A percentile compares a stretch with the other conserved stretches of the same genome.
phyloP scores from a whole-genome alignment of 2,113 vertebrate genomes.

The Chloropsis hardwickii region DNA sequence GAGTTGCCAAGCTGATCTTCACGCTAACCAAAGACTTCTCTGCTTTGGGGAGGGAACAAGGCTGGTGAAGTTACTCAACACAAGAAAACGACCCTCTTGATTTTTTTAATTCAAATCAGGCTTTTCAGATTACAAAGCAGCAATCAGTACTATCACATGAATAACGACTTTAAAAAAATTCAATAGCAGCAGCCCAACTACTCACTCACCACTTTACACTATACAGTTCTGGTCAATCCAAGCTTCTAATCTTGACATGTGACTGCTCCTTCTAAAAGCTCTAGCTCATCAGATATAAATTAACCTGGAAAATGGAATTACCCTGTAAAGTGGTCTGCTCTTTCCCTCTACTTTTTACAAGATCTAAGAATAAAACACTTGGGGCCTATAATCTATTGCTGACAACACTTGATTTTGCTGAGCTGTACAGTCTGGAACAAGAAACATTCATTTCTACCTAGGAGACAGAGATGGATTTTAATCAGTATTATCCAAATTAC shows the following conservation, averaged over 20 bases:
- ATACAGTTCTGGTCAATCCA: background rate
- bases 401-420: background rate
- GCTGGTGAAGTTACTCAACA: background rate
- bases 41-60: background rate
- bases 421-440: background rate
- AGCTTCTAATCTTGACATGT: background rate
- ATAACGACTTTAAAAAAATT: background rate
- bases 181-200: background rate
- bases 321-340: background rate
- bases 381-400: background rate
- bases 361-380: background rate
- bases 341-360: background rate
- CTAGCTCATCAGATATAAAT: background rate
- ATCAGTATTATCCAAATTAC: background rate
- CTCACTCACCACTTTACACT: background rate
- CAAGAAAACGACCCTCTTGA: background rate
- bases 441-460: background rate
- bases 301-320: background rate
- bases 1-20: background rate
- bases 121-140: background rate
- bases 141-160: background rate
- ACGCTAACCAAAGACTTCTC: rapidly evolving
- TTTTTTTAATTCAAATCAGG: background rate
- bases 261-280: background rate
- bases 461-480: background rate